These are phyloP conservation scores for Cichladusa arquata DNA, from an alignment of 2,113 vertebrate species.

Conservation along the genomic window DNA sequence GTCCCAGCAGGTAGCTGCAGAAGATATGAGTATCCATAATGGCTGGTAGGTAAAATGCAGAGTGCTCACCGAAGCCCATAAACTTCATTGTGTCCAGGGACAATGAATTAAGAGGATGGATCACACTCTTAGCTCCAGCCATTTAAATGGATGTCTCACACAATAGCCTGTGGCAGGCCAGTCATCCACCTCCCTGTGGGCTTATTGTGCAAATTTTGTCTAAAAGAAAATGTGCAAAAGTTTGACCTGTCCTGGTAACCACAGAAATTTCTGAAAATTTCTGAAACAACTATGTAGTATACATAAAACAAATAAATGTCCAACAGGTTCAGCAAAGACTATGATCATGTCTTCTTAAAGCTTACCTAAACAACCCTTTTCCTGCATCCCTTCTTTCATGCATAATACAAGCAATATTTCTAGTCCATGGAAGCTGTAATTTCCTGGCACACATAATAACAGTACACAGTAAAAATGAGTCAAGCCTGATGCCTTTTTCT, in stretches of 20 bases:
- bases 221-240: not conserved
- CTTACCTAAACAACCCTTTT: not conserved
- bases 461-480: not conserved
- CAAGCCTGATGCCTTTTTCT: not conserved
- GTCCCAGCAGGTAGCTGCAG: not conserved
- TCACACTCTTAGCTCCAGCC: not conserved
- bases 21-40: not conserved
- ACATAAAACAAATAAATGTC: not conserved
- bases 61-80: not conserved
- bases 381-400: not conserved
- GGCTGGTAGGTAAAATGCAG: not conserved
- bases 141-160: not conserved
- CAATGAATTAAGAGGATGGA: not conserved
- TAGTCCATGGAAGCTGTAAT: not conserved
- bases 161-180: not conserved
- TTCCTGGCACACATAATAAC: not conserved
- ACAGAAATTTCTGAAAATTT: not conserved
- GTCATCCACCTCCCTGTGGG: not conserved
- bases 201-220: not conserved
- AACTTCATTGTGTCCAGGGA: not conserved
- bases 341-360: not conserved
- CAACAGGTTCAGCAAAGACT: not conserved
- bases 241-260: not conserved
- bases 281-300: not conserved
- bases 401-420: not conserved